Conservation (phyloP, 2,113 vertebrate genomes). For the Galeopterus variegatus region DNA sequence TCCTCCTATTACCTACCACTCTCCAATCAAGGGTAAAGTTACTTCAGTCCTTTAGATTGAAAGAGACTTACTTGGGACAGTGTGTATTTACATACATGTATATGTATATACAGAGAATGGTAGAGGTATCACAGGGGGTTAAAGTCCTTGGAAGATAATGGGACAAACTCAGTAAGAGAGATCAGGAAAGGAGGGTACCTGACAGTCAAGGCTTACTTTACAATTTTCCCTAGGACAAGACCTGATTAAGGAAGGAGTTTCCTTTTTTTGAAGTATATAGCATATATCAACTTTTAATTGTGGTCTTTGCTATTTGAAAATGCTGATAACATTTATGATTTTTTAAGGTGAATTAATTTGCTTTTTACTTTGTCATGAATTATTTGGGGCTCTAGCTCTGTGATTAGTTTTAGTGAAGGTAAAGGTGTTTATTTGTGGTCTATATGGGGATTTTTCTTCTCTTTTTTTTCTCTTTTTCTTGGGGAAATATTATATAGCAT, state of each 20-base stretch:
- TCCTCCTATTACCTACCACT: background rate
- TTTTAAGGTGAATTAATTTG: conserved; percentile 45
- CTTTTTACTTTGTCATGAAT: conserved; percentile 28
- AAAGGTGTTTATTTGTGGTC: conserved; percentile 1
- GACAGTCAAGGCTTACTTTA: background rate
- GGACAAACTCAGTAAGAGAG: background rate
- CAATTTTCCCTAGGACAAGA: background rate
- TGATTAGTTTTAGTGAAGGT: conserved; percentile 39
- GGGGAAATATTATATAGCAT: background rate
- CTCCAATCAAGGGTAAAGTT: background rate
- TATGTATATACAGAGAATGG: background rate
- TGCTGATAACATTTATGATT: background rate
- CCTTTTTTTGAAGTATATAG: background rate
- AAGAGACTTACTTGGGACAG: background rate
- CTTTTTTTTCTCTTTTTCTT: background rate
- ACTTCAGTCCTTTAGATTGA: background rate
- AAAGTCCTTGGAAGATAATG: background rate
- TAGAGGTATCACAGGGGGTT: background rate
- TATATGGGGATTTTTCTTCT: background rate
- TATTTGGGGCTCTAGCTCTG: conserved; percentile 23
- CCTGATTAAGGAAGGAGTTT: conserved; percentile 10
- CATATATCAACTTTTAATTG: conserved; percentile 50
- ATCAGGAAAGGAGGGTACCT: background rate
- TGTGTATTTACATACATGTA: background rate
- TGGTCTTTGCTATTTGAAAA: conserved; percentile 55